Evolutionary conservation across 1,140 invertebrate species (phyloP), one percentile per base, ranked within the genome.

Genomic region (Melipona quadrifasciata): DNA sequence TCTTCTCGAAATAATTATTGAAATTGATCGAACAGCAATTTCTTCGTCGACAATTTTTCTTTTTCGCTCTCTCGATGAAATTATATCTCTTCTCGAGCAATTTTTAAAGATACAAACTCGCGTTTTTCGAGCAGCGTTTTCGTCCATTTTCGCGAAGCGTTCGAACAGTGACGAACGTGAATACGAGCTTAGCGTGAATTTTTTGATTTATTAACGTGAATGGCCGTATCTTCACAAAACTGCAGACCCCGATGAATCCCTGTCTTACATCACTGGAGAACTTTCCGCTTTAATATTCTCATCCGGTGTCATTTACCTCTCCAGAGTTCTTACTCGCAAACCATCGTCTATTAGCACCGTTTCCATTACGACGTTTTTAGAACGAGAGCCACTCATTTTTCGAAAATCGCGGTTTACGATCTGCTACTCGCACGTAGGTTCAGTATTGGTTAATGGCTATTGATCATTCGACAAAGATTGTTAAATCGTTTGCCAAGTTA

Each of bases 221-320:
- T 14, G 11, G 24, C 34, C 55, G 11, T 80, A 80, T 55, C 70
- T 72, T 80, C 51, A n/a, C n/a, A 31, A 58, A n/a, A 58, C 17
- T 71, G 34, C 68, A 80, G 55, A 10, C 55, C 58, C 34, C 53
- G 24, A 17, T 58, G 19, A 58, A 71, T 57, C 16, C 34, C 16
- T 1, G 34, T 27, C 55, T 58, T 72, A 51, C 51, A 68, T 58
- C 31, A 27, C 12, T 75, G n/a, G 21, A 24, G 39, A 57, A 68
- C 4, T 82, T 82, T 77, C 64, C 0, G 73, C 61, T 82, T 82
- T 76, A 82, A 77, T 82, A 82, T 77, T 74, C 73, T 39, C 73
- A 58, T 39, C 64, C 8, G 51, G 55, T 57, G 51, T 68, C 64
- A 39, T 58, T 70, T 68, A 24, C 34, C 67, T 73, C 12, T 17